Base-by-base conservation (phyloP, 2,797 vertebrate genomes). In the Euthynnus affinis region DNA sequence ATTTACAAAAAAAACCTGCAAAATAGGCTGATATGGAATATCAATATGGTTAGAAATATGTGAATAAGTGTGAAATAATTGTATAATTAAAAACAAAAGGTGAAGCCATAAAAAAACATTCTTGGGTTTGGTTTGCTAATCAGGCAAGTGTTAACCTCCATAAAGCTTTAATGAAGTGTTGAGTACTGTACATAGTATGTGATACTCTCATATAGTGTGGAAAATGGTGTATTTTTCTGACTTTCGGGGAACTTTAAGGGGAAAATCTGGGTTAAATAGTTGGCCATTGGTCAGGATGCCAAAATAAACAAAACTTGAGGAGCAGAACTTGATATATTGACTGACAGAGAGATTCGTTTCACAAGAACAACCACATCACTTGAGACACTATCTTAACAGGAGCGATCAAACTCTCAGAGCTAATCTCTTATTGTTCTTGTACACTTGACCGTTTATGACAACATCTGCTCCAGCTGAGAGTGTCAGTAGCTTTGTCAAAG, bases 391-490 rank as follows among this genome's bases (percentile, higher is more conserved):
- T 80, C 74, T 55, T 74, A 81, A 85, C 71, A 81, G 65, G 74
- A 67, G 61, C 37, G 20, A 79, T 83, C 79, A 78, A 67, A 59
- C 63, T 22, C 70, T 71, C 53, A 4, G 53, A 71, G 53, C 56
- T 75, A 59, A 68, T 81, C 69, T 81, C 49, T 61, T 88, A 74
- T 91, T 88, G 42, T 90, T 80, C 71, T 80, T 84, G 59, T 37
- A 68, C 79, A 84, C 78, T 62, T 68, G 83, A 89, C 59, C 49
- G 13, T 10, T 61, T 74, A 48, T 86, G 66, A 74, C 67, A 78
- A 86, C 88, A 91, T 86, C 77, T 82, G 82, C 75, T 89, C 80
- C 77, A 51, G 81, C 90, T 85, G 87, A n/a, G 84, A 62, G 65
- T 37, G 48, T 83, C 80, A 53, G 85, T 77, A 78, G 87, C 74